Conservation (phyloP, 2,113 vertebrate genomes). For the Cyprinodon brontotheroides region DNA sequence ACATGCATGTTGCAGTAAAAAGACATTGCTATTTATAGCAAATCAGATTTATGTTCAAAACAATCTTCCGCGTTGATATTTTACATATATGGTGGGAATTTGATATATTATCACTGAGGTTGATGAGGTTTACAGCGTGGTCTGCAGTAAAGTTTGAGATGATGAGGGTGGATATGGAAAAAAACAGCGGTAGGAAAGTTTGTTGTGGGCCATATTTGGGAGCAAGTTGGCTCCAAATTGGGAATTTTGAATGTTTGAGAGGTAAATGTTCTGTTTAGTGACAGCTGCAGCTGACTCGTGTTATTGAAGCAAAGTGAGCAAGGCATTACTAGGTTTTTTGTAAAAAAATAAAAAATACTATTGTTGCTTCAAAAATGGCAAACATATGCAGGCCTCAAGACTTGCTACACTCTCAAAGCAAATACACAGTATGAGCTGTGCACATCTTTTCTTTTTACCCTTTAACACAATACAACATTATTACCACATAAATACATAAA, state of each 20-base stretch:
- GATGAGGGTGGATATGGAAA: constrained; percentile 51
- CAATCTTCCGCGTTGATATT: background rate
- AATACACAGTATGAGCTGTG: background rate
- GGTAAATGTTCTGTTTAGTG: constrained; percentile 60
- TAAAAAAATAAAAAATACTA: constrained; percentile 54
- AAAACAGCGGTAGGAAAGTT: constrained; percentile 43
- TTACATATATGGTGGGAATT: background rate
- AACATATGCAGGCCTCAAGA: background rate
- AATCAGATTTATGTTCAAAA: too few relatives aligned
- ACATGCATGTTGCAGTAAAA: background rate
- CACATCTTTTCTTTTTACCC: background rate
- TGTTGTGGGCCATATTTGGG: constrained; percentile 35
- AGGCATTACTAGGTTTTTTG: constrained; percentile 38
- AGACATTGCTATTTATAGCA: background rate
- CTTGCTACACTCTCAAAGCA: background rate
- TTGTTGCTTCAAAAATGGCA: constrained; percentile 18
- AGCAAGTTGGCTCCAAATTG: constrained; percentile 48
- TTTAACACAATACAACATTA: too few relatives aligned
- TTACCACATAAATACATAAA: background rate
- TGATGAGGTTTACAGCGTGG: constrained; percentile 5
- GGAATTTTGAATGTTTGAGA: constrained; percentile 55
- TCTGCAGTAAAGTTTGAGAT: constrained; percentile 26
- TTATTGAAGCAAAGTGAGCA: constrained; percentile 58
- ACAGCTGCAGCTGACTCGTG: constrained; percentile 46
- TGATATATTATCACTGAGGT: constrained; percentile 27